phyloP scores from a whole-genome alignment of 2,797 vertebrate genomes.

The Danionella dracula region DNA sequence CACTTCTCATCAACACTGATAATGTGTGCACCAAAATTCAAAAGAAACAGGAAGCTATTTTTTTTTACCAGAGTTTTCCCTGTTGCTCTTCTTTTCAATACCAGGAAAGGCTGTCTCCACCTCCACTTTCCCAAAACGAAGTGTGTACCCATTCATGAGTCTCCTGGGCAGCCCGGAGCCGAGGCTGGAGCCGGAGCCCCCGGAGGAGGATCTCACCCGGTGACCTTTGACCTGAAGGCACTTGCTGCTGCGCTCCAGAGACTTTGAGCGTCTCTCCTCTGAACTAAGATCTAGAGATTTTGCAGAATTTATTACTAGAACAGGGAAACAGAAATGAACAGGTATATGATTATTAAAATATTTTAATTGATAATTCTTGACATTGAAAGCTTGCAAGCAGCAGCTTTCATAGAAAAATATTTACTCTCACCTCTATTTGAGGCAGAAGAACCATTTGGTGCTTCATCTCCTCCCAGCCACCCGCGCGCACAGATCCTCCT shows the following conservation, averaged over 20 bases:
- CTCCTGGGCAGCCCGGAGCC: conserved; percentile 61
- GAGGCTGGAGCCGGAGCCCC: conserved; percentile 57
- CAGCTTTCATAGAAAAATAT: too few species aligned
- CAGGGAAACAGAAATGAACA: too few species aligned
- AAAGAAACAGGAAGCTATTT: too few species aligned
- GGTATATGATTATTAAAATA: too few species aligned
- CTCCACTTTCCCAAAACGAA: conserved; percentile 67
- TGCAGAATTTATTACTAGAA: not conserved
- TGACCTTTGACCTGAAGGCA: conserved; percentile 63
- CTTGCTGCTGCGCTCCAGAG: conserved; percentile 73
- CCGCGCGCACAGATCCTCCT: conserved; percentile 54
- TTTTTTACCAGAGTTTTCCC: conserved; percentile 70
- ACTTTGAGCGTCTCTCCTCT: conserved; percentile 70
- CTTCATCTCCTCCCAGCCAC: conserved; percentile 60
- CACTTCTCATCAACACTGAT: too few species aligned
- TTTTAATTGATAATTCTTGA: too few species aligned
- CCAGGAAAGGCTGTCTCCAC: conserved; percentile 57
- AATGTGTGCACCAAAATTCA: too few species aligned
- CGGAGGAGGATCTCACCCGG: conserved; percentile 64
- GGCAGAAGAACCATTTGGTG: conserved; percentile 56
- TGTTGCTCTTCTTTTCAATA: conserved; percentile 61
- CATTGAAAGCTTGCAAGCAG: too few species aligned
- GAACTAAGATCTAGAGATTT: conserved; percentile 51
- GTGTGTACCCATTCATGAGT: conserved; percentile 67
- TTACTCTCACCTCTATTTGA: too few species aligned